Conservation (phyloP, 2,797 vertebrate species). For the Xenopus petersii region DNA sequence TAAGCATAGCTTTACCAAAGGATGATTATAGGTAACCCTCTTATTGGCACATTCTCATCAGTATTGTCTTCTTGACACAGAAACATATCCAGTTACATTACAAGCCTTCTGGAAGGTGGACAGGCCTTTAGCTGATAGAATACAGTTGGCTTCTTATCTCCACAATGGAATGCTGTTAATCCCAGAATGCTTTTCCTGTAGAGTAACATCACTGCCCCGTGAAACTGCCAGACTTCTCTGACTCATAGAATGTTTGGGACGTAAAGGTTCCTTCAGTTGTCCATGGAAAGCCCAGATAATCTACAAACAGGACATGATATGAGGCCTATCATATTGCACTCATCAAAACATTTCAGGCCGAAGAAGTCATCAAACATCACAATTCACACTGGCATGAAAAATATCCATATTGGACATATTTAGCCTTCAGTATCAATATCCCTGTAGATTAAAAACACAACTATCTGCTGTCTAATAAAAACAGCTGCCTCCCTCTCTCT, state of each 20-base stretch:
- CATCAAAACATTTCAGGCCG: slow-evolving; percentile 53
- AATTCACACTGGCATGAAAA: slow-evolving; percentile 47
- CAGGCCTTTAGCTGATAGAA: slow-evolving; percentile 43
- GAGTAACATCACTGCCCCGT: slow-evolving; percentile 37
- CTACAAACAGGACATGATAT: slow-evolving; percentile 51
- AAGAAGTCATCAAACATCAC: slow-evolving; percentile 55
- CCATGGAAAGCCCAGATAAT: slow-evolving; percentile 52
- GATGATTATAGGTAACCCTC: too few species aligned
- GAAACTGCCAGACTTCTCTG: slow-evolving; percentile 49
- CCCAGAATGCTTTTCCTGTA: slow-evolving; percentile 39
- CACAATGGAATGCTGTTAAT: slow-evolving; percentile 52
- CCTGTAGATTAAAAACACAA: slow-evolving; percentile 57
- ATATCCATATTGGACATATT: slow-evolving; percentile 53
- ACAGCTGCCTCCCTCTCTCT: slow-evolving; percentile 61
- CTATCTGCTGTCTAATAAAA: slow-evolving; percentile 61
- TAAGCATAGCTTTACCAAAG: too few species aligned
- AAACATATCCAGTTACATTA: neutral
- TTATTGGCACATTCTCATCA: too few species aligned
- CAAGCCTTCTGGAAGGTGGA: slow-evolving; percentile 6
- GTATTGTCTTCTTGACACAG: neutral
- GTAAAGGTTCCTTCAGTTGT: slow-evolving; percentile 51
- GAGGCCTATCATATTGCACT: slow-evolving; percentile 54
- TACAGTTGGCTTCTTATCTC: slow-evolving; percentile 40
- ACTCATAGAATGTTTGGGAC: slow-evolving; percentile 53
- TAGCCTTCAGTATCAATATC: slow-evolving; percentile 52